Conservation (phyloP, 1,140 invertebrate species). For the Laodelphax striatellus region DNA sequence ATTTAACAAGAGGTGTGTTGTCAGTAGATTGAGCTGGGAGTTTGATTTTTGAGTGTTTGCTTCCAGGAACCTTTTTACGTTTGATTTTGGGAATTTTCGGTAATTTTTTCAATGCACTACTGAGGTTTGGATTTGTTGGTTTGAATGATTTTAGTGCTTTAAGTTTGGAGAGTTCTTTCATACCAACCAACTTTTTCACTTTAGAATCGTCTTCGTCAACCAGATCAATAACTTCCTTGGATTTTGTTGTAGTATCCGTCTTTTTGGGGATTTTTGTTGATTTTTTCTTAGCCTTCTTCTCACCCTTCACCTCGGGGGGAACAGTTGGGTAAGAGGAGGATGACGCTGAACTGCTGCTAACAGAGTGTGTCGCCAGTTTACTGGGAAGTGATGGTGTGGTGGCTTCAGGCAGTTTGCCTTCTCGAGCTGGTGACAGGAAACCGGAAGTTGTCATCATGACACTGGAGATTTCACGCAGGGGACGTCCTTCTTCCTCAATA, state of each 20-base stretch:
- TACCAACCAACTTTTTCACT: conserved; percentile 36
- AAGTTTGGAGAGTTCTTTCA: conserved; percentile 40
- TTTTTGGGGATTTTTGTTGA: conserved; percentile 33
- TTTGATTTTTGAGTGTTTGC: neutral
- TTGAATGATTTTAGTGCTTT: conserved; percentile 35
- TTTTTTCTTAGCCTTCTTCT: conserved; percentile 45
- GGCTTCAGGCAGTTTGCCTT: conserved; percentile 82
- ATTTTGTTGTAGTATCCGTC: conserved; percentile 4
- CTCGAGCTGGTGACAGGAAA: conserved; percentile 78
- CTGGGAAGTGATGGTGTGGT: conserved; percentile 50
- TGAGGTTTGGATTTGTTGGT: conserved; percentile 20
- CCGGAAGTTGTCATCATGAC: conserved; percentile 93
- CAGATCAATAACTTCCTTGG: neutral
- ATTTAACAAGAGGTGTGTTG: too few relatives aligned
- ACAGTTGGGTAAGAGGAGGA: conserved; percentile 39
- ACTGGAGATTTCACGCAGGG: conserved; percentile 83
- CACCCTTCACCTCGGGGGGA: conserved; percentile 25
- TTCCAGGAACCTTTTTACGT: neutral
- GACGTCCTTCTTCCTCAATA: conserved; percentile 58
- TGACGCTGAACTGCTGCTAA: conserved; percentile 43
- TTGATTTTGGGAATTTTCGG: too few relatives aligned
- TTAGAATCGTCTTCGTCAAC: conserved; percentile 31
- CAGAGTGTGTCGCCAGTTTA: conserved; percentile 22
- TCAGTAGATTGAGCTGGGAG: too few relatives aligned
- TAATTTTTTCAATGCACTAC: conserved; percentile 15